These are phyloP conservation scores for Alectoris magna DNA, from an alignment of 2,797 vertebrate genomes.

Conservation along the genomic window DNA sequence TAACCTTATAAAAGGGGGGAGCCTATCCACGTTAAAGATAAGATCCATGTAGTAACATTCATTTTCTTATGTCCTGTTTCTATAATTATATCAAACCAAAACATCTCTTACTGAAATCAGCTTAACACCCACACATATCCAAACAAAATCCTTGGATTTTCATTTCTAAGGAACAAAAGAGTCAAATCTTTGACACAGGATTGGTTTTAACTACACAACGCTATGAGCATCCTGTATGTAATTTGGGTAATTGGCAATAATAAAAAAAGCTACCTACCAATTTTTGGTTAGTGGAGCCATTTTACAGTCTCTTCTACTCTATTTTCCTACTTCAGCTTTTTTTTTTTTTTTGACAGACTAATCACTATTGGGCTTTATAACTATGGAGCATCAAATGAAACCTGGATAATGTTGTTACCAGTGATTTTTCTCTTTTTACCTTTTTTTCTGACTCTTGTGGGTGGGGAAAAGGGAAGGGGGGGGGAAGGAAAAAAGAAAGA, in stretches of 20 bases:
- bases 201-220: not conserved
- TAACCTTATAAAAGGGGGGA: conserved; percentile 42
- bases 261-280: not conserved
- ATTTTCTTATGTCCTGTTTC: conserved; percentile 26
- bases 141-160: not conserved
- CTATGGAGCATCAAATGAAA: not conserved
- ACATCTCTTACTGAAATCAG: not conserved
- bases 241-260: not conserved
- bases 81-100: conserved; percentile 12
- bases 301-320: not conserved
- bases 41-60: not conserved
- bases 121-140: accelerated
- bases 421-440: not conserved
- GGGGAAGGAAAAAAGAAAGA: no score
- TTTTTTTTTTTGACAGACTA: not conserved
- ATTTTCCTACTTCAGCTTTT: not conserved
- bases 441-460: not conserved
- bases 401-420: not conserved
- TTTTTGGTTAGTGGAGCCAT: not conserved
- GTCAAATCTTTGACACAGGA: not conserved
- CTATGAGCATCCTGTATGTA: not conserved
- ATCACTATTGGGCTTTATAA: not conserved
- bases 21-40: not conserved
- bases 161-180: not conserved
- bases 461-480: not conserved